These are phyloP conservation scores for Furcula furcula DNA, from an alignment of 2,888 invertebrate genomes.

Conservation along the genomic window DNA sequence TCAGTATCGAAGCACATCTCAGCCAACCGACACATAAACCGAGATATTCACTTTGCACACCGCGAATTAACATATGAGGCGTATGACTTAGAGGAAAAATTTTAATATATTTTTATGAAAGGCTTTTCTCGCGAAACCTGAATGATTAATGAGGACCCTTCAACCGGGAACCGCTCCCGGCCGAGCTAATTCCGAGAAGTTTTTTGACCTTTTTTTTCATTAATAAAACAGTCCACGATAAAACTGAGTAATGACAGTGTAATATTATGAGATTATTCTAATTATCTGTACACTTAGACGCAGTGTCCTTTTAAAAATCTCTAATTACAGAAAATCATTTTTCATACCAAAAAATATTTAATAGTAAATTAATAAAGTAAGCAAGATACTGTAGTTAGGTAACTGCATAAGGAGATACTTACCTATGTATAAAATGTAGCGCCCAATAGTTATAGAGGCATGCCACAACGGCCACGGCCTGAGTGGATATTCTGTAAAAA, in stretches of 20 bases:
- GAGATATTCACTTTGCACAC: conserved; percentile 58
- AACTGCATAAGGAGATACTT: no score
- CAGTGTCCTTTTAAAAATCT: conserved; percentile 14
- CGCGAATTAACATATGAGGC: conserved; percentile 70
- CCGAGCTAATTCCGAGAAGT: conserved; percentile 55
- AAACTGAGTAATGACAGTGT: conserved; percentile 23
- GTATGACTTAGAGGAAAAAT: conserved; percentile 63
- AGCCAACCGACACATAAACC: conserved; percentile 48
- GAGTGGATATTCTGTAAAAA: no score
- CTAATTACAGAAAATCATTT: conserved; percentile 23
- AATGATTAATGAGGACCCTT: conserved; percentile 74
- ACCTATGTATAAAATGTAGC: no score
- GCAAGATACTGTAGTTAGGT: no score
- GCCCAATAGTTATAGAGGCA: no score
- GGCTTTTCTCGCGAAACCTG: conserved; percentile 62
- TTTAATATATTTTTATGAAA: conserved; percentile 76
- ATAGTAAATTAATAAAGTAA: no score
- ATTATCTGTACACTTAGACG: conserved; percentile 23
- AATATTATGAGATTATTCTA: conserved; percentile 25
- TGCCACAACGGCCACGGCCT: no score
- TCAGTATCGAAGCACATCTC: no score
- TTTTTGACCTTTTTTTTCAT: conserved; percentile 43
- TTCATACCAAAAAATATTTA: no score
- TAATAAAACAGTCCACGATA: conserved; percentile 50
- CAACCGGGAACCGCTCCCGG: conserved; percentile 52